Percentiles rank a stretch among this genome's conserved stretches.
Evolutionary conservation across 2,113 vertebrate genomes (phyloP).

Genomic region (Etheostoma cragini): DNA sequence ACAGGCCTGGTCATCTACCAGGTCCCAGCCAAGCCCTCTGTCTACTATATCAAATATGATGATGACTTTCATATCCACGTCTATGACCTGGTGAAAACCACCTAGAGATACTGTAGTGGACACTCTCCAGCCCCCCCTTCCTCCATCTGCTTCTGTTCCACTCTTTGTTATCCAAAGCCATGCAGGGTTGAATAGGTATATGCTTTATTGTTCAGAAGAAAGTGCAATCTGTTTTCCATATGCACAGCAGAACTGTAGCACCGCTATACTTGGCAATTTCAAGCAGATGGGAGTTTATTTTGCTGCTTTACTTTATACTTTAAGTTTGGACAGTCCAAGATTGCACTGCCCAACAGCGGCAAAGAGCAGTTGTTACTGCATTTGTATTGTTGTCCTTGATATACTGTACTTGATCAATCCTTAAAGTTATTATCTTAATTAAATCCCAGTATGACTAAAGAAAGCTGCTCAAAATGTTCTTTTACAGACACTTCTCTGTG

Average conservation of each 20-base stretch:
- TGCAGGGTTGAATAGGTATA: slow-evolving; percentile 48
- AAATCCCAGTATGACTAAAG: slow-evolving; percentile 24
- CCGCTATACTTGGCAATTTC: slow-evolving; percentile 56
- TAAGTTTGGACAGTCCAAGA: slow-evolving; percentile 43
- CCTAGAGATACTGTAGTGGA: slow-evolving; percentile 72
- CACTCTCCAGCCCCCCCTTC: slow-evolving; percentile 36
- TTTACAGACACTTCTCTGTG: slow-evolving; percentile 33
- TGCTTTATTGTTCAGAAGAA: slow-evolving; percentile 60
- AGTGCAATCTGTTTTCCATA: slow-evolving; percentile 65
- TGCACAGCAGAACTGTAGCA: slow-evolving; percentile 76
- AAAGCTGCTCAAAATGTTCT: slow-evolving; percentile 37
- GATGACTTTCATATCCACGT: slow-evolving; percentile 90
- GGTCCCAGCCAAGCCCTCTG: slow-evolving; percentile 87
- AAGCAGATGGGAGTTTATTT: slow-evolving; percentile 41
- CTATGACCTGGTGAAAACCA: slow-evolving; percentile 88
- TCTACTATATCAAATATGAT: slow-evolving; percentile 89
- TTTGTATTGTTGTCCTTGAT: slow-evolving; percentile 31
- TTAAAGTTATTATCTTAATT: slow-evolving; percentile 36
- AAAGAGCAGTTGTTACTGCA: slow-evolving; percentile 32
- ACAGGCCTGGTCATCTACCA: slow-evolving; percentile 88
- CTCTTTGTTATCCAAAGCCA: slow-evolving; percentile 54
- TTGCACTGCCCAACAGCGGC: slow-evolving; percentile 45
- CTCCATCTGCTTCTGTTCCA: slow-evolving; percentile 50
- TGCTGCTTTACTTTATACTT: slow-evolving; percentile 60
- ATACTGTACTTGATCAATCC: slow-evolving; percentile 26